These are phyloP conservation scores for Acrobasis repandana DNA, from an alignment of 2,888 invertebrate genomes.

Conservation along the genomic window DNA sequence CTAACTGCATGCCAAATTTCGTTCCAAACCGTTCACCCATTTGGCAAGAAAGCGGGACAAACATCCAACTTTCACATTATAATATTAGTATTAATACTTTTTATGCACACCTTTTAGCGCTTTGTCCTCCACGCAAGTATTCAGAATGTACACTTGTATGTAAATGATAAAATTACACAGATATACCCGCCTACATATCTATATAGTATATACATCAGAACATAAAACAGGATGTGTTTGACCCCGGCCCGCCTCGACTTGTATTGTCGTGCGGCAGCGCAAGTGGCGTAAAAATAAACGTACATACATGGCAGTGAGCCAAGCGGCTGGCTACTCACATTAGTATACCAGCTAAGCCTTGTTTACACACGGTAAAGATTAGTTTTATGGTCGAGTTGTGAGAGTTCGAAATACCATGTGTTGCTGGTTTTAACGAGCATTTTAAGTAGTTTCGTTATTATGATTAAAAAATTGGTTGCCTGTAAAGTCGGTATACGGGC, in stretches of 20 bases:
- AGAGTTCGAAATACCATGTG: too few species aligned
- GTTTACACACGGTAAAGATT: conserved; percentile 2
- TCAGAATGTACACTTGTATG: background rate
- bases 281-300: conserved; percentile 42
- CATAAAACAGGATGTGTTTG: conserved; percentile 13
- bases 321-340: conserved; percentile 26
- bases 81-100: too few species aligned
- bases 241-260: conserved; percentile 6
- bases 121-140: background rate
- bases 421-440: too few species aligned
- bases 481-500: too few species aligned
- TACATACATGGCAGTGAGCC: conserved; percentile 31
- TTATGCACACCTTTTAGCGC: background rate
- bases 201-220: background rate
- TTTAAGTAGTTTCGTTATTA: too few species aligned
- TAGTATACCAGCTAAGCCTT: conserved; percentile 17
- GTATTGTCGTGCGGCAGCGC: conserved; percentile 25
- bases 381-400: background rate
- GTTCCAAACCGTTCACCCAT: too few species aligned
- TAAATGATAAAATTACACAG: conserved; percentile 10
- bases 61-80: too few species aligned
- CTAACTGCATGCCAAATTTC: too few species aligned
- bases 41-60: too few species aligned
- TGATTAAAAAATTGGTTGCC: too few species aligned
- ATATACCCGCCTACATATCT: background rate